Evolutionary conservation across 1,140 invertebrate genomes (phyloP).

Genomic region (Bombus confusus): DNA sequence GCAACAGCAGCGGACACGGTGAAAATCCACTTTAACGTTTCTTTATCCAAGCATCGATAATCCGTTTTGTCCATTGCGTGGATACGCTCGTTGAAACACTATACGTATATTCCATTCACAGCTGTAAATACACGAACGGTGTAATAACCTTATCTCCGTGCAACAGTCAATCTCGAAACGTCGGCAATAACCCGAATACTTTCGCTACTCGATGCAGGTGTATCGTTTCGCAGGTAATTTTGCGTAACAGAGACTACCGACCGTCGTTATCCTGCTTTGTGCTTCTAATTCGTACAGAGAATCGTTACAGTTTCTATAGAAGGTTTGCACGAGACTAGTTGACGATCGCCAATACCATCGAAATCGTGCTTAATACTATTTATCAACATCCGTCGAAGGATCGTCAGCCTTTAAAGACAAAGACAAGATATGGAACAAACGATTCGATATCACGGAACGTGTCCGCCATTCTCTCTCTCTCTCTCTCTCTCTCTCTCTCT

Average conservation of each 20-base stretch:
- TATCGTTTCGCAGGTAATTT: constrained; percentile 54
- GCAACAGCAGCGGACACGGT: background rate
- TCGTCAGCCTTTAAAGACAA: no score
- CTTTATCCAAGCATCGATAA: constrained; percentile 22
- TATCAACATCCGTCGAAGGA: background rate
- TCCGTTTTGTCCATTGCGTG: background rate
- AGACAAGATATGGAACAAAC: background rate
- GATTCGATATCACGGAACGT: background rate
- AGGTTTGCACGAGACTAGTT: background rate
- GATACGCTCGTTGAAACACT: background rate
- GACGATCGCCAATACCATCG: no score
- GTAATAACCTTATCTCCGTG: constrained; percentile 51
- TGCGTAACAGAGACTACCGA: constrained; percentile 27
- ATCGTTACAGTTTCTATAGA: background rate
- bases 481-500: no score
- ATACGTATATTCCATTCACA: constrained; percentile 8
- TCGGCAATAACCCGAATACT: background rate
- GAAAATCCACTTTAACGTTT: background rate
- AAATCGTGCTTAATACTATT: no score
- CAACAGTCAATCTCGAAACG: constrained; percentile 36
- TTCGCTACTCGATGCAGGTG: constrained; percentile 21
- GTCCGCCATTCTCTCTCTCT: background rate
- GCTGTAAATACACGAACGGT: constrained; percentile 33
- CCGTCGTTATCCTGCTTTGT: constrained; percentile 9
- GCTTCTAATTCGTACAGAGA: constrained; percentile 18